These are phyloP conservation scores for Anagrus nilaparvatae DNA, from an alignment of 1,140 invertebrate genomes.

Conservation along the genomic window DNA sequence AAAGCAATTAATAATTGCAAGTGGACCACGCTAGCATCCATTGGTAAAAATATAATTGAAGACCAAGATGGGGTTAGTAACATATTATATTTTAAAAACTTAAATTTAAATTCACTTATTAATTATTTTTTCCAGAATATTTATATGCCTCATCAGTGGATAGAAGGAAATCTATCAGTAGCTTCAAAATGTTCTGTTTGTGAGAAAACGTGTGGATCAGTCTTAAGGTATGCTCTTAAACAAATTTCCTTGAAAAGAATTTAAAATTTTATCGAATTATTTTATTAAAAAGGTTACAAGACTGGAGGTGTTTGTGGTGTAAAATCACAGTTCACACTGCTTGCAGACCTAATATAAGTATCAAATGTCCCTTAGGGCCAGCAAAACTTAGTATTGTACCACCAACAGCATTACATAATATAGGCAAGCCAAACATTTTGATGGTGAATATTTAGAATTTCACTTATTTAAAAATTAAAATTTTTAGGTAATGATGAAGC, in stretches of 20 bases:
- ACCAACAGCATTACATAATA: conserved; percentile 82
- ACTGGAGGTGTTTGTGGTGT: conserved; percentile 95
- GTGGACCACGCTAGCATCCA: conserved; percentile 88
- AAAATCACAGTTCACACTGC: conserved; percentile 81
- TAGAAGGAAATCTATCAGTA: conserved; percentile 93
- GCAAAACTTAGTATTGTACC: conserved; percentile 86
- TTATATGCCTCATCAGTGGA: conserved; percentile 95
- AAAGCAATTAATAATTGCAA: conserved; percentile 92
- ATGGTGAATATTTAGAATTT: background rate
- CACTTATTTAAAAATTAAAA: conserved; percentile 5
- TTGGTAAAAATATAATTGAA: conserved; percentile 89
- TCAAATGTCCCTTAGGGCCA: conserved; percentile 73
- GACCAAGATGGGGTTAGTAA: conserved; percentile 76
- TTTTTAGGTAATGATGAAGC: conserved; percentile 62
- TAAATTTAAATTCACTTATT: background rate
- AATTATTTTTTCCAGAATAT: conserved; percentile 58
- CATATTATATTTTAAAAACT: conserved; percentile 14
- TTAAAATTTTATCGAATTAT: conserved; percentile 4
- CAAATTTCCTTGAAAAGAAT: conserved; percentile 10
- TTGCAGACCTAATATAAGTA: conserved; percentile 66
- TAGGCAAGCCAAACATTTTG: conserved; percentile 47
- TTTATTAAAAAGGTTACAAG: conserved; percentile 62
- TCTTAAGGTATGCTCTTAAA: conserved; percentile 65
- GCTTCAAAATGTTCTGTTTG: conserved; percentile 89
- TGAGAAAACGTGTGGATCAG: conserved; percentile 93